phyloP scores from a whole-genome alignment of 2,888 invertebrate genomes.

The Chloroclystis v-ata region DNA sequence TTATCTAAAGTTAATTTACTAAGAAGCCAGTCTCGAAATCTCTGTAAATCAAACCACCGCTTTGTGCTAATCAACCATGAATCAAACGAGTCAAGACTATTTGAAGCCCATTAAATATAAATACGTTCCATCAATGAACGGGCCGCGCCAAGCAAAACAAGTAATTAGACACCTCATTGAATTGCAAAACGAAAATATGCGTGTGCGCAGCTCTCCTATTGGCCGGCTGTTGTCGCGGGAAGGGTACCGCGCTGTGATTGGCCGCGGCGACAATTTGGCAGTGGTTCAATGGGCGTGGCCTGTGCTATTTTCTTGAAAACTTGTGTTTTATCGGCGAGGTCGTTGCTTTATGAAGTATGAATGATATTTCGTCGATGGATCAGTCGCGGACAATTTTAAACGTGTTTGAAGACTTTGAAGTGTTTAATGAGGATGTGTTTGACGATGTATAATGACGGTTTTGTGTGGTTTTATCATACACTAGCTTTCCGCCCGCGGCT shows the following conservation, averaged over 20 bases:
- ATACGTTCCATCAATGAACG: slow-evolving; percentile 41
- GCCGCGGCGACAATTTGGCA: slow-evolving; percentile 57
- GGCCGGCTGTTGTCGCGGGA: slow-evolving; percentile 42
- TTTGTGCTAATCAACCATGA: slow-evolving; percentile 29
- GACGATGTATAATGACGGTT: not conserved
- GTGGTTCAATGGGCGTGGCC: slow-evolving; percentile 62
- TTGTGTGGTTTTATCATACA: too few species aligned
- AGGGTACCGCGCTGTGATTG: slow-evolving; percentile 43
- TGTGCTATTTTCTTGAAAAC: slow-evolving; percentile 20
- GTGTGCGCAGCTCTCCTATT: slow-evolving; percentile 59
- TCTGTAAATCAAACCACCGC: slow-evolving; percentile 39
- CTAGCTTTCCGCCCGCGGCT: too few species aligned
- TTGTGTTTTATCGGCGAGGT: slow-evolving; percentile 15
- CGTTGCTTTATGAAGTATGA: not conserved
- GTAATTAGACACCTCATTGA: slow-evolving; percentile 62
- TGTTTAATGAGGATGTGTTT: not conserved
- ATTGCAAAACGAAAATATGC: slow-evolving; percentile 61
- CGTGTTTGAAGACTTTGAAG: not conserved
- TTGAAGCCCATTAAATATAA: slow-evolving; percentile 30
- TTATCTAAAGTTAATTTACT: slow-evolving; percentile 1
- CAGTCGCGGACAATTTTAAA: not conserved
- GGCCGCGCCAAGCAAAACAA: slow-evolving; percentile 55
- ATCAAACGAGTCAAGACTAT: slow-evolving; percentile 26
- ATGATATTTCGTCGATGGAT: not conserved
- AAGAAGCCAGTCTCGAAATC: not conserved